phyloP scores from a whole-genome alignment of 2,113 vertebrate genomes.

The Dasyurus viverrinus region DNA sequence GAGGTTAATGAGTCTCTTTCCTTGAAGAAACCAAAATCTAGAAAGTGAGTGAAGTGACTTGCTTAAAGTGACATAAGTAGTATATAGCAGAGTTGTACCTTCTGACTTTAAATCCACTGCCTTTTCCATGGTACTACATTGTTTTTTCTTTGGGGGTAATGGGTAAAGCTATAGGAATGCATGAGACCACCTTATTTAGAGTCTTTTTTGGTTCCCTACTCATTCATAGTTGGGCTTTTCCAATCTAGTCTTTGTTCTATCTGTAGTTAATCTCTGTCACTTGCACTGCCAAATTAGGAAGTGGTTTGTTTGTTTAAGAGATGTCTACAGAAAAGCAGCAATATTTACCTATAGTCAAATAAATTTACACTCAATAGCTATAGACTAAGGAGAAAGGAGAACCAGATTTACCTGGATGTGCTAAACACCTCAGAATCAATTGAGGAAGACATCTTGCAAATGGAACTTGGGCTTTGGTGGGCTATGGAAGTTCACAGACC shows the following conservation, averaged over 20 bases:
- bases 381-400: background rate
- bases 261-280: background rate
- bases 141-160: background rate
- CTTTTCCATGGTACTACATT: background rate
- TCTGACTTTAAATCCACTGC: background rate
- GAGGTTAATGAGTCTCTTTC: background rate
- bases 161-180: background rate
- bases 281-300: background rate
- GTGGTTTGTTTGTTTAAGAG: background rate
- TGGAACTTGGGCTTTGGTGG: background rate
- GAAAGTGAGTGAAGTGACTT: background rate
- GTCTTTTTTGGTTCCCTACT: background rate
- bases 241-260: background rate
- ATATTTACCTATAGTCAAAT: background rate
- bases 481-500: background rate
- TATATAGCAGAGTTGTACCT: accelerated
- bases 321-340: background rate
- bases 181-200: background rate
- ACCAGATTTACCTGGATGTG: background rate
- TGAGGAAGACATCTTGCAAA: background rate
- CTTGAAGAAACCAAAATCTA: background rate
- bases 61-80: background rate
- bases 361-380: background rate
- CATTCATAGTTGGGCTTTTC: background rate
- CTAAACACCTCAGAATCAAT: background rate